Base-by-base conservation (phyloP, 2,797 vertebrate genomes). In the Champsocephalus esox region DNA sequence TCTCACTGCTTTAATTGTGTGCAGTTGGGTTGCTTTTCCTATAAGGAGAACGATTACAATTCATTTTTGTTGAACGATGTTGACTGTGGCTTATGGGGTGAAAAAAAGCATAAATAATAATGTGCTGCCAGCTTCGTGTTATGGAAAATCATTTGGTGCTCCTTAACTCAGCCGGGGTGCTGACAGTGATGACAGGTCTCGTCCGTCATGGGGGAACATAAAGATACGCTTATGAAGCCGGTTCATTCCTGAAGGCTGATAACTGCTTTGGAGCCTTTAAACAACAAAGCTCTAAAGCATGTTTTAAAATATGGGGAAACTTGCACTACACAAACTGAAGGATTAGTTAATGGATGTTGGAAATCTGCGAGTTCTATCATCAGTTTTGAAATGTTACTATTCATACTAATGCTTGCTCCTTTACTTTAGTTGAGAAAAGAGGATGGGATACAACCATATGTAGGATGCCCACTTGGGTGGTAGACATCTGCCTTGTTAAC, bases 141-240 rank as follows among this genome's bases (percentile, higher is more conserved):
- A 83, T 85, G 80, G 83, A 86, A 92, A 89, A 79, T 80, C 73
- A 86, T 86, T 88, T 89, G 81, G 68, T 57, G 54, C 81, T 88
- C 86, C 52, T 85, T 90, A 92, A 91, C 86, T 92, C 90, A 87
- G 76, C 79, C 12, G 38, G 44, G 49, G 73, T 54, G 84, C 71
- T 92, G 90, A 91, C 87, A 91, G 89, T 54, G 55, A 75, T 56
- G 84, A 89, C 84, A 87, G 85, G 70, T 70, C 80, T 89, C 81
- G 56, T 83, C 71, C 46, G 55, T 90, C 78, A 89, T 63, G 71
- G 62, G 75, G 73, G 56, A 73, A 69, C 49, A 54, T 44, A 69
- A 56, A 67, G 45, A 82, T 76, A 17, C 9, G 24, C 73, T 78
- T 77, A 86, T 75, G 81, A 86, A 81, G 72, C 59, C 0, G 41